Evolutionary conservation across 2,888 invertebrate species (phyloP), one percentile per base, ranked within the genome.

Genomic region (Camptogramma bilineatum): DNA sequence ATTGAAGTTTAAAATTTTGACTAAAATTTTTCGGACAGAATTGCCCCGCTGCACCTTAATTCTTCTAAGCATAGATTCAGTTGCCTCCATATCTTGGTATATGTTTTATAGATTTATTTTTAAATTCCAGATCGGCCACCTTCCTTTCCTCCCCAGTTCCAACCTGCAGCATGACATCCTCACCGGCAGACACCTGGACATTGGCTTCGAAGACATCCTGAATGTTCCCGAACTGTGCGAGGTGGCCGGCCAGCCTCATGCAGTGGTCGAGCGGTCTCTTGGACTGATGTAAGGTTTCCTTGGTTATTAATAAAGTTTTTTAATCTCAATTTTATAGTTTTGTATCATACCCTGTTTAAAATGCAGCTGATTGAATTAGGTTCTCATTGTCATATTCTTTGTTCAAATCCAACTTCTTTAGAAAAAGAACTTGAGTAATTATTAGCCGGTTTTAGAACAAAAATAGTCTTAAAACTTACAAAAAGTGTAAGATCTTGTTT

Each of bases 181-280:
- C 21, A 95, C 95, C 44, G 97, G 96, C 17, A 94, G 94, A 69
- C 96, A 97, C 83, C 94, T 97, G 72, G 95, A 95, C 74, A 95
- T 97, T 77, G 95, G 95, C 9, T 97, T 97, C 74, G 95, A 96
- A 81, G 97, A 97, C 81, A 94, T 97, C 72, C 94, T 97, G 62
- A 96, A 96, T 76, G 94, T 94, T 16, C 88, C 95, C 7, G 97
- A 97, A 72, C 94, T 96, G 74, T 92, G 94, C 70, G 97, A 97
- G 92, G 90, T 95, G 54, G 94, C 96, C 80, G 96, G 96, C 10
- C 96, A 97, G 69, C 98, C 98, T 4, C 98, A 98, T 87, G 96
- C 97, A 47, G 93, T 97, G 59, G 93, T 97, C 64, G 98, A 98
- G 84, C 95, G 95, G 79, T 94, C 95, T 56, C 88, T 96, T 52